Conservation (phyloP, 2,888 invertebrate species). For the Tyria jacobaeae region DNA sequence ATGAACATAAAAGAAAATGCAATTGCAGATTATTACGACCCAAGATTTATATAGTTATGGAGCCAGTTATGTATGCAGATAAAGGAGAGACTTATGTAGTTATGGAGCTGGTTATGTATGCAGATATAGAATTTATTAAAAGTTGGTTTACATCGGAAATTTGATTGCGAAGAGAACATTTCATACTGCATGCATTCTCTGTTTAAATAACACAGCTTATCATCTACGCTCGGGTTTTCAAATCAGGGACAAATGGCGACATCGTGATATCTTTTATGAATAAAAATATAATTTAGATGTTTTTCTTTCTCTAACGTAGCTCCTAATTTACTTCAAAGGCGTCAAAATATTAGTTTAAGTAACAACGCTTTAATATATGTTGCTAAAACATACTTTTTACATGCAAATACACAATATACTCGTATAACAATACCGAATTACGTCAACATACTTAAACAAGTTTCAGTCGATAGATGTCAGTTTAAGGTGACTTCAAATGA, state of each 20-base stretch:
- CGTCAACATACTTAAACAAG: background rate
- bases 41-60: background rate
- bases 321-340: background rate
- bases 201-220: background rate
- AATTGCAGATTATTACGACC: background rate
- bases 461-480: background rate
- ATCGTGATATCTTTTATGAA: too few species aligned
- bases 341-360: background rate
- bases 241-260: too few species aligned
- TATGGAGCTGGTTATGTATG: background rate
- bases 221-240: background rate
- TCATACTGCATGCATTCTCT: background rate
- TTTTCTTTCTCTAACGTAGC: too few species aligned
- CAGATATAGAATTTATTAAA: background rate
- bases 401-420: background rate
- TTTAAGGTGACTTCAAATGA: background rate
- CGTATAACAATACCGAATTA: too few species aligned
- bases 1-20: background rate
- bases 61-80: background rate
- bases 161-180: conserved; percentile 2
- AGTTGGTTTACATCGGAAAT: background rate
- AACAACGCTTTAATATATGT: background rate
- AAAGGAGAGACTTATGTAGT: background rate
- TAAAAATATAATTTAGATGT: too few species aligned
- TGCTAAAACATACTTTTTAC: background rate